Evolutionary conservation across 2,888 invertebrate genomes (phyloP).

Genomic region (Netelia virgata): DNA sequence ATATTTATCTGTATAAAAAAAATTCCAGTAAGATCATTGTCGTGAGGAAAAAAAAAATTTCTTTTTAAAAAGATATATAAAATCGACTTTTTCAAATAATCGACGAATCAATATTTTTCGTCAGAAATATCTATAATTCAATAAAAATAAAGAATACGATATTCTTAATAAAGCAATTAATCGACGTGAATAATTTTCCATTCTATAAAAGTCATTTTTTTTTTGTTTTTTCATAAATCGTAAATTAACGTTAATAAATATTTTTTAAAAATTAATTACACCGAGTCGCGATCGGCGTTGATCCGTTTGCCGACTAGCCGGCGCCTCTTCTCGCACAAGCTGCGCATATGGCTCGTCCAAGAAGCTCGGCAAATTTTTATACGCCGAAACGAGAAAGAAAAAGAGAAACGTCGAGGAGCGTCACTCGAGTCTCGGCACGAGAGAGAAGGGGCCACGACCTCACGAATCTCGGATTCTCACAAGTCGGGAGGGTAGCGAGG

Average conservation of each 20-base stretch:
- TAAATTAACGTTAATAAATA: no score
- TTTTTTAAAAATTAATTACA: no score
- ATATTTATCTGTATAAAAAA: neutral
- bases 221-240: no score
- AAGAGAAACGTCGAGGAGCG: slow-evolving; percentile 20
- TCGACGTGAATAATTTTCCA: no score
- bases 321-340: neutral
- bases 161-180: no score
- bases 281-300: neutral
- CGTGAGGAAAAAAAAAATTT: neutral
- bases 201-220: no score
- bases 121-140: no score
- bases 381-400: slow-evolving; percentile 10
- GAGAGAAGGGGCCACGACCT: slow-evolving; percentile 19
- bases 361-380: slow-evolving; percentile 7
- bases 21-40: neutral
- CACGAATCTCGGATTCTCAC: slow-evolving; percentile 58
- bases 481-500: slow-evolving; percentile 24
- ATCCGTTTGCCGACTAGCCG: neutral
- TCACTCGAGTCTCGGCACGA: neutral
- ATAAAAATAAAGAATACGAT: no score
- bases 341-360: neutral
- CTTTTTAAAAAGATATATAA: neutral
- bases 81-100: neutral
- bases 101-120: neutral